Evolutionary conservation across 1,140 invertebrate genomes (phyloP).

Genomic region (Drosophila sechellia): DNA sequence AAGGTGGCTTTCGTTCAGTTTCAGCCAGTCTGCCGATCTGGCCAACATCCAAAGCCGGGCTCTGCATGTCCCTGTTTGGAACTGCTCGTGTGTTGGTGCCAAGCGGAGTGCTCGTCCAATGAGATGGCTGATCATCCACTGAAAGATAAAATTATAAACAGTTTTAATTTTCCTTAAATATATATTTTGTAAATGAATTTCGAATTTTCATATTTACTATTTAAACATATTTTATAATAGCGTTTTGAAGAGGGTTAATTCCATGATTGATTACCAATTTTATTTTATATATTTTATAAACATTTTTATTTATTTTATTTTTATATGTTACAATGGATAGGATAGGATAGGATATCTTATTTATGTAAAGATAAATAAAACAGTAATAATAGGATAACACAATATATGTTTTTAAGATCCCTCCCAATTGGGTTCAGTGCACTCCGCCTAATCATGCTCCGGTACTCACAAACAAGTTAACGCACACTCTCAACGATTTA

Average conservation of each 20-base stretch:
- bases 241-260: no score
- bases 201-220: no score
- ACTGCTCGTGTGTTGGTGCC: slow-evolving; percentile 8
- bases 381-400: background rate
- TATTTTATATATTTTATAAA: no score
- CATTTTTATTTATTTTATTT: no score
- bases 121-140: slow-evolving; percentile 54
- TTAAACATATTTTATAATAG: no score
- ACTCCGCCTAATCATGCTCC: slow-evolving; percentile 30
- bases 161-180: no score
- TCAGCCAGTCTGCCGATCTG: slow-evolving; percentile 26
- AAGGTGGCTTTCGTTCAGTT: slow-evolving; percentile 81
- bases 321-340: no score
- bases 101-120: slow-evolving; percentile 52
- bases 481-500: slow-evolving; percentile 26
- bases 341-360: no score
- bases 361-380: no score
- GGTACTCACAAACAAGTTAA: slow-evolving; percentile 34
- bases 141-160: background rate
- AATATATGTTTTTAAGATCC: background rate
- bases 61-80: slow-evolving; percentile 15
- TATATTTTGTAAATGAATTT: no score
- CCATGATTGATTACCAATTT: no score
- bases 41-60: slow-evolving; percentile 35
- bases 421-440: slow-evolving; percentile 38